These are phyloP conservation scores for Lepidonotus clava DNA, from an alignment of 2,888 invertebrate genomes.

Conservation along the genomic window DNA sequence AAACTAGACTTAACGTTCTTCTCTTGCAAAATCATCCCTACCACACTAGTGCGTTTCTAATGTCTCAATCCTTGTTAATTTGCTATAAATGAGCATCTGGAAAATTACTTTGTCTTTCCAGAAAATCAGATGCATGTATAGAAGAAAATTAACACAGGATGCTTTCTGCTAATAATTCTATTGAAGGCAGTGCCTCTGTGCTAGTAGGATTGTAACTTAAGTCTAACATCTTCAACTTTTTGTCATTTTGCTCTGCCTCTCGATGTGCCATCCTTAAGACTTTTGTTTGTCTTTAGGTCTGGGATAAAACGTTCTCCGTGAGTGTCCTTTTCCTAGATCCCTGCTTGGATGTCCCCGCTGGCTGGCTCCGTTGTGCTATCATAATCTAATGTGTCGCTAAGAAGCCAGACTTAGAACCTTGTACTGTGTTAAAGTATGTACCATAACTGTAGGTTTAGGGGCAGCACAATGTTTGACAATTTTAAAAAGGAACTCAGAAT, in stretches of 20 bases:
- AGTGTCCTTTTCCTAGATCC: constrained; percentile 43
- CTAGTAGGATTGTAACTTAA: background rate
- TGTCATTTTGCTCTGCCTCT: constrained; percentile 50
- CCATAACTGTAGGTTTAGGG: background rate
- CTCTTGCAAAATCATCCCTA: constrained; percentile 5
- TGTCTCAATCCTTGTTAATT: constrained; percentile 38
- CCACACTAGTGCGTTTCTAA: background rate
- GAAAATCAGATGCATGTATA: constrained; percentile 35
- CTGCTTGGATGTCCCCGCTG: constrained; percentile 43
- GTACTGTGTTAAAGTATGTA: background rate
- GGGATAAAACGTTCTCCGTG: constrained; percentile 52
- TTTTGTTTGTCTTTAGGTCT: constrained; percentile 51
- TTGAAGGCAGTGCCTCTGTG: constrained; percentile 3
- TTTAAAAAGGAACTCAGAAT: background rate
- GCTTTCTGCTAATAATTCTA: constrained; percentile 24
- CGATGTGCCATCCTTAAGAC: constrained; percentile 44
- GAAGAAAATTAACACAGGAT: constrained; percentile 41
- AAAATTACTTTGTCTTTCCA: background rate
- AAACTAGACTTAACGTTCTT: background rate
- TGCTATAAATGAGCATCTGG: background rate
- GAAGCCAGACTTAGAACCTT: background rate
- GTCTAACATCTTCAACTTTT: constrained; percentile 18
- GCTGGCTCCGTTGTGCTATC: constrained; percentile 1
- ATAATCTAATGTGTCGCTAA: too few species aligned
- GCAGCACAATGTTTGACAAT: background rate